A percentile compares a stretch with the other conserved stretches of the same genome.
Conservation (phyloP, 2,888 invertebrate genomes). For the Endomychus coccineus region DNA sequence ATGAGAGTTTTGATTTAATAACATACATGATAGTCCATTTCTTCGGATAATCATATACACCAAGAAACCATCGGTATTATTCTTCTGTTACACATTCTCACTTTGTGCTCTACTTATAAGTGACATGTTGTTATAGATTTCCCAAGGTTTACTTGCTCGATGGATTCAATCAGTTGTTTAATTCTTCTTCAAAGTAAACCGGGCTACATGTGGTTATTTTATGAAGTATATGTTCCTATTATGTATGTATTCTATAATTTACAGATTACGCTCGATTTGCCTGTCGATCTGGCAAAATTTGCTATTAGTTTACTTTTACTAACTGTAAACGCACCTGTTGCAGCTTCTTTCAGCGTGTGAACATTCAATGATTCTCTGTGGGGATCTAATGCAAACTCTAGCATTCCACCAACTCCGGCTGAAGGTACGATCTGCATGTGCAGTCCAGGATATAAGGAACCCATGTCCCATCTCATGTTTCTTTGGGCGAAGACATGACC, state of each 20-base stretch:
- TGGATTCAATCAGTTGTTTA: not conserved
- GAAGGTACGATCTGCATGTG: conserved; percentile 69
- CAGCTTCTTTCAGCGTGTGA: conserved; percentile 50
- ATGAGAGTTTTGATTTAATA: too few relatives aligned
- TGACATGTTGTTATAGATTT: too few relatives aligned
- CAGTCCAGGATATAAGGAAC: conserved; percentile 65
- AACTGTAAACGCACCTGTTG: conserved; percentile 53
- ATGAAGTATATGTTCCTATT: too few relatives aligned
- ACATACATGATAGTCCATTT: too few relatives aligned
- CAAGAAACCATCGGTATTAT: too few relatives aligned
- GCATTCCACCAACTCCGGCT: conserved; percentile 57
- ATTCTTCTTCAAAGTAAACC: not conserved
- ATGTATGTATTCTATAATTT: not conserved
- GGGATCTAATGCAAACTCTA: conserved; percentile 68
- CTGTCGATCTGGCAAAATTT: not conserved
- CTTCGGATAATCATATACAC: too few relatives aligned
- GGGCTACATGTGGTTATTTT: too few relatives aligned
- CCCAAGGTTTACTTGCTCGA: too few relatives aligned
- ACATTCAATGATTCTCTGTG: conserved; percentile 46
- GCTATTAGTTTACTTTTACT: too few relatives aligned
- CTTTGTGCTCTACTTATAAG: too few relatives aligned
- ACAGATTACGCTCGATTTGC: not conserved
- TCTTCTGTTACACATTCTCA: too few relatives aligned
- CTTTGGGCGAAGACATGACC: conserved; percentile 62
- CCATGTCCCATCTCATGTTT: conserved; percentile 68